Evolutionary conservation across 2,113 vertebrate genomes (phyloP).

Genomic region (Vanacampus margaritifer): DNA sequence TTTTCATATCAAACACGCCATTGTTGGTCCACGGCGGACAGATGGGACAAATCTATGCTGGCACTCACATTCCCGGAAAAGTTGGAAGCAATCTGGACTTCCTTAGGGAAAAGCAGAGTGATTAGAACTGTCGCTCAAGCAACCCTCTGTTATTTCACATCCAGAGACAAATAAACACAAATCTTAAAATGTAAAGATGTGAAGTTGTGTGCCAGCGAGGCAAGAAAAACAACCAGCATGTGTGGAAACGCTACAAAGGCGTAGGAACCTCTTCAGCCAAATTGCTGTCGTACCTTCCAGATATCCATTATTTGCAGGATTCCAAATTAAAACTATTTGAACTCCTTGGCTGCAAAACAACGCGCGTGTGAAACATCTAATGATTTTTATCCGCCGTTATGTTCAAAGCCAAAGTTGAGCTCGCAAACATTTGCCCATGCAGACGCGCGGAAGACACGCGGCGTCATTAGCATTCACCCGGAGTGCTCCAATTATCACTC

Average conservation of each 20-base stretch:
- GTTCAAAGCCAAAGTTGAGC: slow-evolving; percentile 8
- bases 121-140: slow-evolving; percentile 3
- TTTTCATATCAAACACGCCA: slow-evolving; percentile 45
- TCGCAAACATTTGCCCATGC: slow-evolving; percentile 5
- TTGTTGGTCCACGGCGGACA: slow-evolving; percentile 50
- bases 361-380: neutral
- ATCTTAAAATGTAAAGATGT: neutral
- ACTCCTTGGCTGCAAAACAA: slow-evolving; percentile 6
- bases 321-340: slow-evolving; percentile 13
- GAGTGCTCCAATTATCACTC: slow-evolving; percentile 12
- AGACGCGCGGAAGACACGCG: neutral
- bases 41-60: slow-evolving; percentile 58
- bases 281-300: slow-evolving; percentile 4
- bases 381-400: slow-evolving; percentile 1
- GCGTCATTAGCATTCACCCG: slow-evolving; percentile 9
- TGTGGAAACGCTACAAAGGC: neutral
- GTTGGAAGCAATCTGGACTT: slow-evolving; percentile 39
- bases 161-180: neutral
- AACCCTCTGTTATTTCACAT: neutral
- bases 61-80: slow-evolving; percentile 22
- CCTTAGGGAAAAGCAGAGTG: slow-evolving; percentile 38
- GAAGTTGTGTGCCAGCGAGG: neutral
- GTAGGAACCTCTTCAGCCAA: neutral
- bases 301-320: slow-evolving; percentile 13
- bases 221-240: slow-evolving; percentile 1